phyloP scores from a whole-genome alignment of 2,113 vertebrate genomes.

The Gambusia holbrooki region DNA sequence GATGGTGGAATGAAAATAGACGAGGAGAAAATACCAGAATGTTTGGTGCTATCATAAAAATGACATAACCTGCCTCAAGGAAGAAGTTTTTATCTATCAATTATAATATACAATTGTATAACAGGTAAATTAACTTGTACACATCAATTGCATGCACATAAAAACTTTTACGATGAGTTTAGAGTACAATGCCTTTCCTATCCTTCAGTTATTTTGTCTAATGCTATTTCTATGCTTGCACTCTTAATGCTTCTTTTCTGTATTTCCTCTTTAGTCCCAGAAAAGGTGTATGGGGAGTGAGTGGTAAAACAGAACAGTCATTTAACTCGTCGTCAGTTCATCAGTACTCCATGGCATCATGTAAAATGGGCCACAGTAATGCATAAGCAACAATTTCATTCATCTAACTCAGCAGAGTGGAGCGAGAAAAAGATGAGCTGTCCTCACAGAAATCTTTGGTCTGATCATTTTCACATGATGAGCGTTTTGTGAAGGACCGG shows the following conservation, averaged over 20 bases:
- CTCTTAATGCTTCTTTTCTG: neutral
- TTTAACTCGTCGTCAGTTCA: conserved; percentile 11
- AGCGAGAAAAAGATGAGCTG: conserved; percentile 14
- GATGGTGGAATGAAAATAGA: neutral
- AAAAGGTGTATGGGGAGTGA: conserved; percentile 18
- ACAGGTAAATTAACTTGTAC: no score
- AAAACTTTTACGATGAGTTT: neutral
- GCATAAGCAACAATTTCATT: conserved; percentile 22
- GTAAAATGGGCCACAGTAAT: conserved; percentile 1
- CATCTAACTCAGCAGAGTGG: conserved; percentile 11
- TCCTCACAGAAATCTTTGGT: conserved; percentile 19
- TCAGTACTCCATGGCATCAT: conserved; percentile 15
- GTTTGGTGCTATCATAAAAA: no score
- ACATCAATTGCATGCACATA: no score
- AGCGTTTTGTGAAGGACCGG: conserved; percentile 11
- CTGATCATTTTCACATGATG: conserved; percentile 28
- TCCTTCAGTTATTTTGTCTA: conserved; percentile 43
- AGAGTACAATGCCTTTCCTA: conserved; percentile 25
- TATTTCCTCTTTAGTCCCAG: conserved; percentile 1
- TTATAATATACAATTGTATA: no score
- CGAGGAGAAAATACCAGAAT: no score
- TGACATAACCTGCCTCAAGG: no score
- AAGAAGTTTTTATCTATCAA: no score
- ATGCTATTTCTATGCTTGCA: conserved; percentile 25
- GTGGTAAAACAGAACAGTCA: conserved; percentile 8